Evolutionary conservation across 1,140 invertebrate species (phyloP), one percentile per base, ranked within the genome.

Genomic region (Notospermus geniculatus): DNA sequence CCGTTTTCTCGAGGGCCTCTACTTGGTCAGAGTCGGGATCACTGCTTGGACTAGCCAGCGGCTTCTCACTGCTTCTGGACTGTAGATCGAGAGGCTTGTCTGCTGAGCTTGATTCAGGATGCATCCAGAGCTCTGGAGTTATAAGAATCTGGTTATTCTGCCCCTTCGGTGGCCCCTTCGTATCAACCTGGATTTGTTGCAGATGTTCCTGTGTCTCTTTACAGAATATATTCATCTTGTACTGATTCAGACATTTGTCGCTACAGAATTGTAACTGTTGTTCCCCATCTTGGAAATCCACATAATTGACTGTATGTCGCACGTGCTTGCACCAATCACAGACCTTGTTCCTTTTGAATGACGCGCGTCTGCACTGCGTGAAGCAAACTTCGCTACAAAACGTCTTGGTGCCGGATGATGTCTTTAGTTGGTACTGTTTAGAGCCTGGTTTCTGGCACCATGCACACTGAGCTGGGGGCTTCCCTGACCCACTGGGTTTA

Each of bases 161-260:
- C 62, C 63, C 39, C 67, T 56, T 52, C 62, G 54, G 41, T 68
- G 72, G 1, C 69, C 17, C 84, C 81, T 15, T 67, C 72, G 83
- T 78, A 5, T 82, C 73, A 7, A 81, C 78, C 56, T 78, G 83
- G 46, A 83, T 71, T 46, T 80, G 86, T 74, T 92, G 89, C 43
- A 93, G 85, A 77, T 93, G 91, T 1, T 91, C 90, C 78, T 92
- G 88, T 2, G 92, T 93, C 80, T 94, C 92, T 28, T 89, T 87
- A 81, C 92, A 94, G 78, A 95, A 95, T 65, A 94, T 93, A 74
- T 93, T 91, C 91, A 95, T 94, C 83, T 95, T 95, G 83, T 94
- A 95, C 79, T 94, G 92, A 76, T 94, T 94, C 50, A 95, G 84
- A 75, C 92, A 95, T 83, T 94, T 94, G 77, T 93, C 90, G 59